Conservation (phyloP, 2,113 vertebrate species). For the Petroica traversi region DNA sequence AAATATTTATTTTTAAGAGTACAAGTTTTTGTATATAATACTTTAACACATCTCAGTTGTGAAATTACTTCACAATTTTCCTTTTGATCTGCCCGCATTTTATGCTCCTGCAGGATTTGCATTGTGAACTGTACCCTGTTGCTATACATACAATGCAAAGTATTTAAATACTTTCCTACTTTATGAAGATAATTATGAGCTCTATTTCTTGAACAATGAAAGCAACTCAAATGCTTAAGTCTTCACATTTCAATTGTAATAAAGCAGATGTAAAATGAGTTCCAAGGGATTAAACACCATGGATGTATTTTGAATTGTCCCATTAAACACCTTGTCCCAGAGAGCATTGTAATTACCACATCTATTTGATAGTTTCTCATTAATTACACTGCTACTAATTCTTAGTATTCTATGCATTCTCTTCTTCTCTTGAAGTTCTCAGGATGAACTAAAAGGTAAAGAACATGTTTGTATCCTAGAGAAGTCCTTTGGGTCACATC, state of each 20-base stretch:
- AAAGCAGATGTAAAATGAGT: constrained; percentile 44
- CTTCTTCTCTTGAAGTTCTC: neutral
- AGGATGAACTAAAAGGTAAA: neutral
- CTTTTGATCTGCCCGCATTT: neutral
- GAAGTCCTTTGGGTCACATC: neutral
- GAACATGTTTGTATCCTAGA: neutral
- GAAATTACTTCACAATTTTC: neutral
- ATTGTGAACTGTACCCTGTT: neutral
- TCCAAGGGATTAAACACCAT: constrained; percentile 42
- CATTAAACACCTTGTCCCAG: constrained; percentile 40
- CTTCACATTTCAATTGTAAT: constrained; percentile 35
- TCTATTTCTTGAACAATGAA: constrained; percentile 56
- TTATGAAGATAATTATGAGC: constrained; percentile 56
- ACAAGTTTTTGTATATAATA: neutral
- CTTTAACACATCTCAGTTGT: neutral
- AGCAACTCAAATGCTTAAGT: constrained; percentile 4
- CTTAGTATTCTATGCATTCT: neutral
- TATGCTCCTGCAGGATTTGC: neutral
- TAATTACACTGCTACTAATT: neutral
- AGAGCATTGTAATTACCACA: constrained; percentile 23
- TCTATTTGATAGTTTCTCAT: constrained; percentile 1
- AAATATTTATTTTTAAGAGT: neutral
- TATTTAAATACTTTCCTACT: constrained; percentile 35
- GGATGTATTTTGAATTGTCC: constrained; percentile 40
- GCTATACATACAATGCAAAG: constrained; percentile 3